A percentile compares a stretch with the other conserved stretches of the same genome.
These are phyloP conservation scores for Cochlearius cochlearius DNA, from an alignment of 2,113 vertebrate species.

Conservation along the genomic window DNA sequence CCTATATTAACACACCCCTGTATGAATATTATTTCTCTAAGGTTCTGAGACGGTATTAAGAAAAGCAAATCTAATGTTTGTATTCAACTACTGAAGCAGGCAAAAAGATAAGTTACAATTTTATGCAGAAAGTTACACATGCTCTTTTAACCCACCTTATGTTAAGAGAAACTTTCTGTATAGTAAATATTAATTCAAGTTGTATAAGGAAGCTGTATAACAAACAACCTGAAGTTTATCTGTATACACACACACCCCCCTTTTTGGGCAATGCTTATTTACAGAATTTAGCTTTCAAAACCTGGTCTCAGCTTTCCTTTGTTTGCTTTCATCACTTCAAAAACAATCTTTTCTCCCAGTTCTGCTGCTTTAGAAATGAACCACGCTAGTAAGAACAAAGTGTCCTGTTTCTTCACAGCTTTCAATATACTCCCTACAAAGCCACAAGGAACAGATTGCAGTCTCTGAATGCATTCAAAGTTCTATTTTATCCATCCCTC, in stretches of 20 bases:
- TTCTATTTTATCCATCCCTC: background rate
- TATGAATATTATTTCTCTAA: background rate
- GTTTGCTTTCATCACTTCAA: conserved; percentile 12
- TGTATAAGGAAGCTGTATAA: background rate
- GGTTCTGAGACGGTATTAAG: background rate
- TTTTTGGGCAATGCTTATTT: background rate
- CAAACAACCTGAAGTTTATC: background rate
- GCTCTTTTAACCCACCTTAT: background rate
- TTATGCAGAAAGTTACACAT: background rate
- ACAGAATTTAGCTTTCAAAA: conserved; percentile 3
- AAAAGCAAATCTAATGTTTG: background rate
- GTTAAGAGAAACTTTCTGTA: background rate
- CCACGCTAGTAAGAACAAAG: background rate
- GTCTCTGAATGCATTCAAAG: background rate
- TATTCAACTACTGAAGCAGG: background rate
- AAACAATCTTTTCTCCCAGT: conserved; percentile 1
- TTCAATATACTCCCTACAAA: conserved; percentile 4
- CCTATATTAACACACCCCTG: background rate
- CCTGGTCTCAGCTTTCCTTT: background rate
- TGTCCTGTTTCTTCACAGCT: background rate
- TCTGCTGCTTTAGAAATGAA: conserved; percentile 19
- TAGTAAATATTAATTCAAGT: background rate
- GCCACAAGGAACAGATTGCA: background rate
- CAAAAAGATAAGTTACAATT: background rate
- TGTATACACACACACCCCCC: background rate